A percentile compares a stretch with the other conserved stretches of the same genome.
phyloP scores from a whole-genome alignment of 2,797 vertebrate genomes.

The Lutjanus argentimaculatus region DNA sequence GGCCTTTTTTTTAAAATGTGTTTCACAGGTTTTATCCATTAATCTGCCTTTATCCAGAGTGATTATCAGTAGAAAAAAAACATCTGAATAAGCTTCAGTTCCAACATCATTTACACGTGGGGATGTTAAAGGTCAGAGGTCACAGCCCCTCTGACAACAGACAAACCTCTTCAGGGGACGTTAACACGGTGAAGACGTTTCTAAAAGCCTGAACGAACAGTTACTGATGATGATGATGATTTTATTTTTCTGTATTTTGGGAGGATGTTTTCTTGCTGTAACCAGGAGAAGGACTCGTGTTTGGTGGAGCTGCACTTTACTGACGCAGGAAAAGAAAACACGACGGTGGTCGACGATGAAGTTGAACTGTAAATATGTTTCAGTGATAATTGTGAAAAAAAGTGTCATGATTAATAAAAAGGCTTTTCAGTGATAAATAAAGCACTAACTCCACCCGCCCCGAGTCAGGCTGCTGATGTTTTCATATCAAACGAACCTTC shows the following conservation, averaged over 20 bases:
- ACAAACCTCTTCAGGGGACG: neutral
- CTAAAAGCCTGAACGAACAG: conserved; percentile 14
- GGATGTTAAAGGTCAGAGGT: conserved; percentile 12
- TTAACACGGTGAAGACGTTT: neutral
- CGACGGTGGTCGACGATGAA: conserved; percentile 31
- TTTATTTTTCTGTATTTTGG: conserved; percentile 17
- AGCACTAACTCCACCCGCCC: conserved; percentile 65
- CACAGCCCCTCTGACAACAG: neutral
- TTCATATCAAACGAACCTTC: neutral
- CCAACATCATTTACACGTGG: neutral
- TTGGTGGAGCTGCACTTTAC: conserved; percentile 70
- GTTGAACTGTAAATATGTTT: conserved; percentile 73
- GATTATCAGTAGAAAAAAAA: conserved; percentile 10
- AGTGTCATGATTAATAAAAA: conserved; percentile 64
- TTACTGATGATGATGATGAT: conserved; percentile 37
- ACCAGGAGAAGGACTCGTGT: conserved; percentile 39
- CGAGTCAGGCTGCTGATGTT: conserved; percentile 17
- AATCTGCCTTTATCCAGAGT: conserved; percentile 19
- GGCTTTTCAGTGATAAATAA: conserved; percentile 76
- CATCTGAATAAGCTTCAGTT: conserved; percentile 4
- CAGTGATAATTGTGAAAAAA: conserved; percentile 47
- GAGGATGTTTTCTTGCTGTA: conserved; percentile 28
- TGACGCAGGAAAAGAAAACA: conserved; percentile 31
- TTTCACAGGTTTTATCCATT: conserved; percentile 17
- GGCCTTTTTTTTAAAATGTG: conserved; percentile 2